Evolutionary conservation across 2,888 invertebrate genomes (phyloP).

Genomic region (Chrysodeixis includens): DNA sequence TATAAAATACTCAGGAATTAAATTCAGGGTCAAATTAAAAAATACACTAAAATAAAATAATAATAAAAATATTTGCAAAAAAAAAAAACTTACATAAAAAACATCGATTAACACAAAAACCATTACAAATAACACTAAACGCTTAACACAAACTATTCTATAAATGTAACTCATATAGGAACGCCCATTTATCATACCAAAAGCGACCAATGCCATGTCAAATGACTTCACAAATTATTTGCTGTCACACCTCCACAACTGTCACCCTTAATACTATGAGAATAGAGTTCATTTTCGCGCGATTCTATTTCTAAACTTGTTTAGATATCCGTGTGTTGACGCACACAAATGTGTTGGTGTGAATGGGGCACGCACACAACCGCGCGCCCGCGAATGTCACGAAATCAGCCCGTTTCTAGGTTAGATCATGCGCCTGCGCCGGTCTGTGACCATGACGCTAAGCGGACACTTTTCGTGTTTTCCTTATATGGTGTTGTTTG

Average conservation of each 20-base stretch:
- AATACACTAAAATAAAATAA: too few relatives aligned
- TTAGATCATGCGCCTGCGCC: constrained; percentile 84
- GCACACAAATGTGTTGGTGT: constrained; percentile 71
- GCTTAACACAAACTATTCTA: constrained; percentile 69
- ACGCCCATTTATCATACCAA: constrained; percentile 87
- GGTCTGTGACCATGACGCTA: constrained; percentile 67
- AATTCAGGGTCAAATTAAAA: too few relatives aligned
- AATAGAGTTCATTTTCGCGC: constrained; percentile 56
- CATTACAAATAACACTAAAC: constrained; percentile 44
- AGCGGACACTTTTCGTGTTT: constrained; percentile 47
- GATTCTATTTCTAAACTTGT: constrained; percentile 34
- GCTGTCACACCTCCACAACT: constrained; percentile 50
- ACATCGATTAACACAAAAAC: constrained; percentile 42
- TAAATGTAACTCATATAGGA: constrained; percentile 73
- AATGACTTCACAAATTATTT: constrained; percentile 68
- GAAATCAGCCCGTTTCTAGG: constrained; percentile 87
- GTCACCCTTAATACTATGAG: constrained; percentile 42
- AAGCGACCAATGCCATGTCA: constrained; percentile 86
- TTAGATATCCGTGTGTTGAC: constrained; percentile 61
- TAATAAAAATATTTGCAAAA: neutral
- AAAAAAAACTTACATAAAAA: constrained; percentile 36
- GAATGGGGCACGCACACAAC: constrained; percentile 71
- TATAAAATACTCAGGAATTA: too few relatives aligned
- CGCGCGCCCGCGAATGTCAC: constrained; percentile 78
- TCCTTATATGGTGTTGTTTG: constrained; percentile 34